A percentile compares a stretch with the other conserved stretches of the same genome.
Evolutionary conservation across 1,140 invertebrate species (phyloP).

Genomic region (Euborellia annulipes): DNA sequence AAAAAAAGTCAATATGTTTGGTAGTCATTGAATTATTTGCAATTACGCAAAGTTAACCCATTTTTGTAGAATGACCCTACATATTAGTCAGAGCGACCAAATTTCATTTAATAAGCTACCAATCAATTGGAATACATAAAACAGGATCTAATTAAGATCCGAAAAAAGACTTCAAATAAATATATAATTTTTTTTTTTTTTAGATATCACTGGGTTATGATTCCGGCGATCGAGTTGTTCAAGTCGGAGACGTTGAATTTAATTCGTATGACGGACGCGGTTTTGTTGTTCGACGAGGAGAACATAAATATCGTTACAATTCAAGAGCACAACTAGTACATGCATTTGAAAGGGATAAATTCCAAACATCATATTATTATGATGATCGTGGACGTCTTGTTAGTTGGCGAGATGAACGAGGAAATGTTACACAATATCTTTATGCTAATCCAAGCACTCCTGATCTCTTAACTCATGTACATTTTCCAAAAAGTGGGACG

Average conservation of each 20-base stretch:
- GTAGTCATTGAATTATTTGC: no score
- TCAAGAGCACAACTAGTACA: constrained; percentile 79
- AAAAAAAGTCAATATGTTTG: no score
- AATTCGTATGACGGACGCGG: constrained; percentile 84
- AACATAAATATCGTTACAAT: constrained; percentile 85
- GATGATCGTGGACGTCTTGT: constrained; percentile 74
- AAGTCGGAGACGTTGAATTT: constrained; percentile 72
- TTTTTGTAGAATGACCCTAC: no score
- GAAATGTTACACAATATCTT: constrained; percentile 87
- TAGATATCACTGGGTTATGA: constrained; percentile 62
- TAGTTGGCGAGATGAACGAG: constrained; percentile 72
- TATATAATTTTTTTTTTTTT: neutral
- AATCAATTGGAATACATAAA: no score
- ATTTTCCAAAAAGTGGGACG: constrained; percentile 67
- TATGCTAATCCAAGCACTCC: constrained; percentile 77
- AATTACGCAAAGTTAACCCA: no score
- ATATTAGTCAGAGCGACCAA: no score
- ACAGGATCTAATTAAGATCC: no score
- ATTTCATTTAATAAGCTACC: no score
- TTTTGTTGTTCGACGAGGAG: constrained; percentile 76
- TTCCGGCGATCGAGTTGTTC: constrained; percentile 79
- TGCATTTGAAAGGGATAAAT: constrained; percentile 73
- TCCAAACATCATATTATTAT: constrained; percentile 88
- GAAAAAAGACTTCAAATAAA: neutral
- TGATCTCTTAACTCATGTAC: constrained; percentile 71